These are phyloP conservation scores for Dryas iulia DNA, from an alignment of 1,140 invertebrate genomes.

Conservation along the genomic window DNA sequence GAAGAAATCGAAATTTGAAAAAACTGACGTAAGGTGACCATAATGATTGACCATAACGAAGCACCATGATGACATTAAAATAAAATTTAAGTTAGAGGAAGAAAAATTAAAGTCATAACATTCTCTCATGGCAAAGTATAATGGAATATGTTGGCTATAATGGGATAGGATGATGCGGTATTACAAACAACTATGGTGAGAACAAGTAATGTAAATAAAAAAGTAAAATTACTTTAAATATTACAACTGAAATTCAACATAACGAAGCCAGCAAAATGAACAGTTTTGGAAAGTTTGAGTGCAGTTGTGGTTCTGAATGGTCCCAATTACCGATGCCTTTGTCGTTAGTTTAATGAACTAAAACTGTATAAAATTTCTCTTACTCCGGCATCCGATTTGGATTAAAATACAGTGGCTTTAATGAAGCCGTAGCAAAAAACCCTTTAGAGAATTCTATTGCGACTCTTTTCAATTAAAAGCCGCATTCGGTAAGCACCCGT, in stretches of 20 bases:
- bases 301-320: conserved; percentile 6
- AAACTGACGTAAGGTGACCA: too few species aligned
- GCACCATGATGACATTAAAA: too few species aligned
- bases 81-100: too few species aligned
- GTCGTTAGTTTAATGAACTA: conserved; percentile 14
- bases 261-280: conserved; percentile 7
- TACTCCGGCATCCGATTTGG: conserved; percentile 8
- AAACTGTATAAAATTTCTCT: conserved; percentile 14
- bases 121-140: neutral
- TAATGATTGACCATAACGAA: too few species aligned
- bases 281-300: conserved; percentile 1
- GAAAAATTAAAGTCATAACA: neutral
- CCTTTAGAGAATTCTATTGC: conserved; percentile 5
- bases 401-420: conserved; percentile 12
- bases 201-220: neutral
- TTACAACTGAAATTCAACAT: conserved; percentile 5
- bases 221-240: conserved; percentile 3
- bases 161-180: too few species aligned
- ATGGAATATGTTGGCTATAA: neutral
- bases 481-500: neutral
- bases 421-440: conserved; percentile 10
- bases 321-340: conserved; percentile 16
- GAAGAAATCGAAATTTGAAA: too few species aligned
- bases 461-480: neutral
- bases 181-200: neutral